A percentile compares a stretch with the other conserved stretches of the same genome.
phyloP scores from a whole-genome alignment of 1,140 invertebrate species.

The Drosophila sproati region DNA sequence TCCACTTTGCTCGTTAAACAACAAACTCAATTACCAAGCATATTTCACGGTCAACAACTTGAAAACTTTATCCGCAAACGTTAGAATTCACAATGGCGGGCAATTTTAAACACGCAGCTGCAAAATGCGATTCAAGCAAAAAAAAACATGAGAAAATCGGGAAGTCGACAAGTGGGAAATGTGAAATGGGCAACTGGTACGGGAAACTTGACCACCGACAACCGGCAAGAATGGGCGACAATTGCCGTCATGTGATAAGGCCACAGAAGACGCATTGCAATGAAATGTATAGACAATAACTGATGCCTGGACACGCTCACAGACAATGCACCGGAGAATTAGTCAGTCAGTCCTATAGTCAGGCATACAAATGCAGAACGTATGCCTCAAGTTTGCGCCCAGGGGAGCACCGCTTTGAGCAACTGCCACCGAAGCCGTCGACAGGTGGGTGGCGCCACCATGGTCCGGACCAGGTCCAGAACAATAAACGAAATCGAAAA shows the following conservation, averaged over 20 bases:
- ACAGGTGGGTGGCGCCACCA: conserved; percentile 47
- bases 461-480: conserved; percentile 8
- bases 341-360: background rate
- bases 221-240: conserved; percentile 44
- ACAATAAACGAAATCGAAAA: conserved; percentile 58
- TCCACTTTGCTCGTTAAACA: conserved; percentile 25
- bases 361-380: background rate
- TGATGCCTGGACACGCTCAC: conserved; percentile 1
- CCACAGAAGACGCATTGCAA: conserved; percentile 16
- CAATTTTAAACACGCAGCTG: conserved; percentile 53
- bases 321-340: conserved; percentile 7
- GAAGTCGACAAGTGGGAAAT: background rate
- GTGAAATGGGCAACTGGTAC: background rate
- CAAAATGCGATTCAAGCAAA: conserved; percentile 48
- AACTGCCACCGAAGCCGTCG: conserved; percentile 10
- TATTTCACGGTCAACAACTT: conserved; percentile 48
- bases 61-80: conserved; percentile 7
- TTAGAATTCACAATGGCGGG: conserved; percentile 19
- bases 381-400: conserved; percentile 5
- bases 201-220: conserved; percentile 55
- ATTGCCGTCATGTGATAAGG: conserved; percentile 34
- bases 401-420: conserved; percentile 10
- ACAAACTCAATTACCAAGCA: conserved; percentile 15
- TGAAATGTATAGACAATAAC: conserved; percentile 1
- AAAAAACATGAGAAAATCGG: conserved; percentile 47